Evolutionary conservation across 2,888 invertebrate genomes (phyloP), one percentile per base, ranked within the genome.

Genomic region (Cantharis nigra): DNA sequence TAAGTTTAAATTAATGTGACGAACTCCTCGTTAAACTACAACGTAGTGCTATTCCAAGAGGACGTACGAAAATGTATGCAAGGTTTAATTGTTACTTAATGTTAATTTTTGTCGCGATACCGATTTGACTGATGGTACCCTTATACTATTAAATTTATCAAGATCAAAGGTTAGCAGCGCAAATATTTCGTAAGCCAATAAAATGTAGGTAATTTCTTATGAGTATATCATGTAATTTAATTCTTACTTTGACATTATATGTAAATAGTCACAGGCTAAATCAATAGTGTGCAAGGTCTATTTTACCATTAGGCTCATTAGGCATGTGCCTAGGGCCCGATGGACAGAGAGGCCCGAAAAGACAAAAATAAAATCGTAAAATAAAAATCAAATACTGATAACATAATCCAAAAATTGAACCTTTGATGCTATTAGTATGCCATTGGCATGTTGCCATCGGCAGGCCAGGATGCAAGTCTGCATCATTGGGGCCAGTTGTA

Each of bases 1-100:
- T 81, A 78, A 78, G 63, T 64, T 62, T 76, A 74, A 73, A 81
- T 81, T 80, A 81, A 79, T 79, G 79, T 78, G 78, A 77, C 80
- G 77, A 77, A 72, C 75, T 72, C 75, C 67, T 20, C 70, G 76
- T 69, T 72, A 70, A 75, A 75, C 20, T 75, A 67, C 71, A 74
- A 18, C 71, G 63, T 64, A 71, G 65, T 63, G 14, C 65, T 71
- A 63, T 63, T 71, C 26, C 62, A 49, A 26, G 63, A 26, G 69
- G 16, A 69, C 16, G 65, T 23, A 23, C 49, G 33, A 49, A 71
- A 75, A 75, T 75, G 33, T 71, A 71, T 75, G 70, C 70, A 70
- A 64, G 18, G 23, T 23, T 71, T 69, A 33, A 69, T 33, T 75
- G 72, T 72, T 72, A 70, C 74, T 78, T 78, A 78, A 72, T 78